Conservation (phyloP, 1,140 invertebrate genomes). For the Planococcus citri region DNA sequence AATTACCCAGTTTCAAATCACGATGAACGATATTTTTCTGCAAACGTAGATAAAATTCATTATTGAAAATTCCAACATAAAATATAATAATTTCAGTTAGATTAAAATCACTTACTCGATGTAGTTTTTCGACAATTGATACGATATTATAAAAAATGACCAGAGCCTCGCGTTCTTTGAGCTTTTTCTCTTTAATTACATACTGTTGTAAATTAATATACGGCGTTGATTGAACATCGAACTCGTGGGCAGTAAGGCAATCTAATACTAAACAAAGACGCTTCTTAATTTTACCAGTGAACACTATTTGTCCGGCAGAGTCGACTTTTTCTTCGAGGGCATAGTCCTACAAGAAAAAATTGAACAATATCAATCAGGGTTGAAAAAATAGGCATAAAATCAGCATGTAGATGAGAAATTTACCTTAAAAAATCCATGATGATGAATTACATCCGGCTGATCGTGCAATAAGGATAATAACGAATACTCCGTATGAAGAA, state of each 20-base stretch:
- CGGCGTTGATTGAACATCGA: constrained; percentile 50
- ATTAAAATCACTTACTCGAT: constrained; percentile 43
- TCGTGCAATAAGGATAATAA: constrained; percentile 55
- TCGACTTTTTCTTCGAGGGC: constrained; percentile 49
- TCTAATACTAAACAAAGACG: constrained; percentile 63
- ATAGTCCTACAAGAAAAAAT: constrained; percentile 43
- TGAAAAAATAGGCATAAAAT: background rate
- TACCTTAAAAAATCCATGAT: constrained; percentile 70
- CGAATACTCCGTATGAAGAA: constrained; percentile 68
- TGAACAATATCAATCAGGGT: background rate
- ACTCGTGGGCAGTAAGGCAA: constrained; percentile 61
- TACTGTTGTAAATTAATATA: constrained; percentile 69
- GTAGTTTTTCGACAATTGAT: constrained; percentile 57
- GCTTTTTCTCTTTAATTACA: constrained; percentile 67
- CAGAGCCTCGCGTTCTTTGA: constrained; percentile 61
- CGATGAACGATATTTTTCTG: constrained; percentile 70
- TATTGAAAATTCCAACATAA: constrained; percentile 22
- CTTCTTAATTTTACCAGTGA: constrained; percentile 47
- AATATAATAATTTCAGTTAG: background rate
- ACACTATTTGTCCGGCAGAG: constrained; percentile 40
- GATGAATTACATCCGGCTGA: constrained; percentile 61
- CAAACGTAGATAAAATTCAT: constrained; percentile 33
- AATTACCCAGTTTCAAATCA: constrained; percentile 68
- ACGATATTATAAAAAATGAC: constrained; percentile 67
- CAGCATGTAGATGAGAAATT: constrained; percentile 13